Evolutionary conservation across 2,113 vertebrate genomes (phyloP), one percentile per base, ranked within the genome.

Genomic region (Crotalus viridis): DNA sequence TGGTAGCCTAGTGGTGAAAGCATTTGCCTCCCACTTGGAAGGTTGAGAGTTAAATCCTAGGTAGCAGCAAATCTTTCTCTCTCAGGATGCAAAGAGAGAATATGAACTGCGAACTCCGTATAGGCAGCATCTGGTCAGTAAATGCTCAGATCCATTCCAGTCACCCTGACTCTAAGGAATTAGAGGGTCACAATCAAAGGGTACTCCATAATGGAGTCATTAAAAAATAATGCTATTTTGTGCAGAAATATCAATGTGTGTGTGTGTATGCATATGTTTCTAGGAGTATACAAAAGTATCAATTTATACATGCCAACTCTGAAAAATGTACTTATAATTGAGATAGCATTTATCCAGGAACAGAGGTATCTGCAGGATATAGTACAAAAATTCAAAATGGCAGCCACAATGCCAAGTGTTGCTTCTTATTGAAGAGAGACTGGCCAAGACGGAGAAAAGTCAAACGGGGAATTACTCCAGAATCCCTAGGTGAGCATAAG

Each of bases 211-310:
- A 51, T 51, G 48, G 7, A 2, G 24, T 26, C 59, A 26, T 61
- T 51, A 51, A 61, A 61, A 54, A 26, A 94, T 90, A 89, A 59
- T 92, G 74, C 85, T 94, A 8, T 19, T 85, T 10, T 52, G 15
- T 5, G 57, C 39, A 46, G 43, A 87, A n/a, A 39, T 13, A 59
- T 85, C 10, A 6, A 90, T 86, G 43, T 43, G 39, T 39, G 39
- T n/a, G 28, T 69, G 64, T n/a, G 12, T 69, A n/a, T n/a, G 61
- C 28, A n/a, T n/a, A 69, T 69, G 28, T 69, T 13, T 12, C 28
- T 69, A 69, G 61, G 4, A 1, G 13, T 69, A n/a, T 69, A 56
- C 55, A 55, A 22, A 90, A 69, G 15, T 19, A 52, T 59, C 17
- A 9, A n/a, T 69, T 69, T 69, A 69, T 33, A 69, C 64, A 69